Conservation (phyloP, 2,888 invertebrate species). For the Latrodectus elegans region DNA sequence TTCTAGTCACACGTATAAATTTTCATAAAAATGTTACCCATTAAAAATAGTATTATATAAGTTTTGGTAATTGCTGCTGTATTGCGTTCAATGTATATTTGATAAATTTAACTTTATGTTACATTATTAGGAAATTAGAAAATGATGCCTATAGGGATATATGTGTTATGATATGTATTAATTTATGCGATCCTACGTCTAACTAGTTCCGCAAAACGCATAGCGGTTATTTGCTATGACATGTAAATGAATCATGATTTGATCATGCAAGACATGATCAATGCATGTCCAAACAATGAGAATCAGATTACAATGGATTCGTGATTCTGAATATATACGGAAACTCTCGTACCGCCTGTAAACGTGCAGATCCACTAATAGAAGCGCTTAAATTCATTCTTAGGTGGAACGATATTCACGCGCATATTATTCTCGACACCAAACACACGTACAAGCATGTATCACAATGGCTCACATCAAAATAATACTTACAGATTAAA, state of each 20-base stretch:
- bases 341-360: background rate
- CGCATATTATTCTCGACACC: background rate
- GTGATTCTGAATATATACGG: background rate
- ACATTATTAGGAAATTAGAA: too few species aligned
- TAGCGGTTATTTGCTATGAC: background rate
- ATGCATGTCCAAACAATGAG: background rate
- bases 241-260: slow-evolving; percentile 3
- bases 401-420: background rate
- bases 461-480: background rate
- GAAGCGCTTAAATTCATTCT: background rate
- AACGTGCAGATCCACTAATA: background rate
- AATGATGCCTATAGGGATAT: too few species aligned
- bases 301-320: background rate
- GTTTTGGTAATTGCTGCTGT: too few species aligned
- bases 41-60: too few species aligned
- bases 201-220: background rate
- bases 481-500: slow-evolving; percentile 1
- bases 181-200: background rate
- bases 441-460: background rate
- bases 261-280: background rate
- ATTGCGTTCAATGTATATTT: too few species aligned
- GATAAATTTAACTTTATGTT: too few species aligned
- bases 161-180: too few species aligned
- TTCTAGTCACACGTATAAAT: too few species aligned
- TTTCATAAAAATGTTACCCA: too few species aligned